Conservation (phyloP, 2,113 vertebrate species). For the Tachuris rubrigastra region DNA sequence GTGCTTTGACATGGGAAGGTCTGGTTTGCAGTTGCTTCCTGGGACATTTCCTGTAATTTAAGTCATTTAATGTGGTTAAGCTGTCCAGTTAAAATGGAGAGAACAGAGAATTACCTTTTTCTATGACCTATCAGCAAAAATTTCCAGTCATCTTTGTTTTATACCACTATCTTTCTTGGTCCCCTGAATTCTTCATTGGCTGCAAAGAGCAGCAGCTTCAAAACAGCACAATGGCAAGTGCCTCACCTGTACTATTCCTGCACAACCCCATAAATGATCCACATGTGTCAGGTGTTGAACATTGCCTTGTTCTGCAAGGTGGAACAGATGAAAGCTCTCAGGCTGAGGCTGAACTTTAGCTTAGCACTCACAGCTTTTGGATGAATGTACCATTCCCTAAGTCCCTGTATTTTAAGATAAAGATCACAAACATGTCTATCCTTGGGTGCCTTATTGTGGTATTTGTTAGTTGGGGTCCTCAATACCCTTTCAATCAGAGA, state of each 20-base stretch:
- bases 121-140: background rate
- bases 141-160: background rate
- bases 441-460: background rate
- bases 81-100: background rate
- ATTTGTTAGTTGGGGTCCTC: background rate
- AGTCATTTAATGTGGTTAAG: background rate
- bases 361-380: background rate
- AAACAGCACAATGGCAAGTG: background rate
- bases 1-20: background rate
- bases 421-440: fast-evolving
- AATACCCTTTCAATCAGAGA: background rate
- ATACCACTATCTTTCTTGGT: background rate
- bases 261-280: background rate
- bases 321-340: background rate
- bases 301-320: background rate
- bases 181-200: background rate
- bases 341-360: background rate
- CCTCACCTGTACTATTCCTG: background rate
- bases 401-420: background rate
- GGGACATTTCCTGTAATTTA: background rate
- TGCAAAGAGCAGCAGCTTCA: background rate
- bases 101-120: background rate
- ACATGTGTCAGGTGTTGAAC: background rate
- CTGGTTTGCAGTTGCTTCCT: background rate
- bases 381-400: background rate